Percentiles rank a stretch among this genome's conserved stretches.
Evolutionary conservation across 1,140 invertebrate genomes (phyloP).

Genomic region (Ptiloglossa arizonensis): DNA sequence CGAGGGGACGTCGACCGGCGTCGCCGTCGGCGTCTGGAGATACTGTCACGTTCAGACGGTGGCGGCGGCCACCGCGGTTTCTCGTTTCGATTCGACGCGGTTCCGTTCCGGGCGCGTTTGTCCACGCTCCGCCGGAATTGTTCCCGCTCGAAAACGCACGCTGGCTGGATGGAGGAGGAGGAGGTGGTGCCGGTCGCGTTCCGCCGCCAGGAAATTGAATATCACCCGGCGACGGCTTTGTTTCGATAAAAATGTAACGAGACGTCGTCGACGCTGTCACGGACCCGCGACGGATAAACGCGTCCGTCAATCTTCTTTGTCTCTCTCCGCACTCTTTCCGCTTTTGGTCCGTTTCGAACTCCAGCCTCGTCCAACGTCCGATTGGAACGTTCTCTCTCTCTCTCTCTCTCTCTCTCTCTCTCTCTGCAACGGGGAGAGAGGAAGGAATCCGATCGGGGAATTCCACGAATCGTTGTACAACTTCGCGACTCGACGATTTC

Average conservation of each 20-base stretch:
- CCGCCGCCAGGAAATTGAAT: conserved; percentile 74
- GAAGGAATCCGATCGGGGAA: too few relatives aligned
- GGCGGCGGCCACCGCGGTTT: conserved; percentile 30
- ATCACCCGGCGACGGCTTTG: conserved; percentile 62
- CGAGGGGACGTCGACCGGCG: conserved; percentile 55
- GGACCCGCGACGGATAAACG: conserved; percentile 29
- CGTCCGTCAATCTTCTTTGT: conserved; percentile 28
- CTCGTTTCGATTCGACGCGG: conserved; percentile 32
- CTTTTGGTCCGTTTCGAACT: too few relatives aligned
- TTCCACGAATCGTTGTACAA: too few relatives aligned
- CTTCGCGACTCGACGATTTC: too few relatives aligned
- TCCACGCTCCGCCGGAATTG: conserved; percentile 8
- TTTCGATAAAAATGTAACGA: conserved; percentile 57
- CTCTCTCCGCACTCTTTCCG: neutral
- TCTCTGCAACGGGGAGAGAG: too few relatives aligned
- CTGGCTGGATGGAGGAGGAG: too few relatives aligned
- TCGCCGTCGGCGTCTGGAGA: conserved; percentile 68
- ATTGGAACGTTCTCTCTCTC: too few relatives aligned
- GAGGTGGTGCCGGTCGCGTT: too few relatives aligned
- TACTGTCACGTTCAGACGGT: conserved; percentile 77
- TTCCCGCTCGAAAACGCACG: conserved; percentile 29
- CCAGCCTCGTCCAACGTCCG: too few relatives aligned
- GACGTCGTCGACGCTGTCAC: conserved; percentile 24
- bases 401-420: too few relatives aligned
- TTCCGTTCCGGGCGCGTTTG: neutral